Percentiles rank a stretch among this genome's conserved stretches.
phyloP scores from a whole-genome alignment of 2,888 invertebrate genomes.

The Periphyllus acericola region DNA sequence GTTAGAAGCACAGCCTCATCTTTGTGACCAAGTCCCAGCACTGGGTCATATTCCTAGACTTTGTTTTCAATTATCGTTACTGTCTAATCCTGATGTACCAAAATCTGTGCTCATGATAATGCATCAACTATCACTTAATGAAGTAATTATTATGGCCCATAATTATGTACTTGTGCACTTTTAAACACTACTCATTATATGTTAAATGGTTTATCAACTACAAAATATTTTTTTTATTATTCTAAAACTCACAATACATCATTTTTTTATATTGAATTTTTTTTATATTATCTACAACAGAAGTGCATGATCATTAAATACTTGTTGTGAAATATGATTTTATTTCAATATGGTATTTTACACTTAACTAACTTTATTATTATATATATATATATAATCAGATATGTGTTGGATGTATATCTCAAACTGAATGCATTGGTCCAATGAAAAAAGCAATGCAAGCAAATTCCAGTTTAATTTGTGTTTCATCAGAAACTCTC shows the following conservation, averaged over 20 bases:
- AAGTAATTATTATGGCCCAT: conserved; percentile 71
- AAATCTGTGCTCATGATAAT: conserved; percentile 85
- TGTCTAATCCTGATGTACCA: conserved; percentile 74
- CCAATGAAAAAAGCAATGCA: conserved; percentile 92
- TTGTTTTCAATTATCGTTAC: conserved; percentile 77
- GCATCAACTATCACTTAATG: conserved; percentile 85
- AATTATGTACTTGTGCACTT: conserved; percentile 1
- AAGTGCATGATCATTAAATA: not conserved
- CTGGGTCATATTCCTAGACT: conserved; percentile 87
- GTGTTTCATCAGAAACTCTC: conserved; percentile 88
- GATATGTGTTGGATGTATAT: conserved; percentile 85
- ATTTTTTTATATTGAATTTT: not conserved
- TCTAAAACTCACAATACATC: not conserved
- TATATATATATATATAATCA: conserved; percentile 67
- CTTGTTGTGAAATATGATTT: not conserved
- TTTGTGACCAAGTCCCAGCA: conserved; percentile 88
- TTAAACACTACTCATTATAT: not conserved
- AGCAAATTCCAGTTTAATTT: conserved; percentile 83
- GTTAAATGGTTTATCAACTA: not conserved
- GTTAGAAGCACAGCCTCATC: conserved; percentile 84
- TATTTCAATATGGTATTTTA: not conserved
- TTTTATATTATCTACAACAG: not conserved
- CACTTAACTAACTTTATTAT: conserved; percentile 6
- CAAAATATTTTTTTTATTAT: not conserved
- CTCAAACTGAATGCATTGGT: conserved; percentile 88